These are phyloP conservation scores for Florisuga fusca DNA, from an alignment of 2,797 vertebrate genomes.

Conservation along the genomic window DNA sequence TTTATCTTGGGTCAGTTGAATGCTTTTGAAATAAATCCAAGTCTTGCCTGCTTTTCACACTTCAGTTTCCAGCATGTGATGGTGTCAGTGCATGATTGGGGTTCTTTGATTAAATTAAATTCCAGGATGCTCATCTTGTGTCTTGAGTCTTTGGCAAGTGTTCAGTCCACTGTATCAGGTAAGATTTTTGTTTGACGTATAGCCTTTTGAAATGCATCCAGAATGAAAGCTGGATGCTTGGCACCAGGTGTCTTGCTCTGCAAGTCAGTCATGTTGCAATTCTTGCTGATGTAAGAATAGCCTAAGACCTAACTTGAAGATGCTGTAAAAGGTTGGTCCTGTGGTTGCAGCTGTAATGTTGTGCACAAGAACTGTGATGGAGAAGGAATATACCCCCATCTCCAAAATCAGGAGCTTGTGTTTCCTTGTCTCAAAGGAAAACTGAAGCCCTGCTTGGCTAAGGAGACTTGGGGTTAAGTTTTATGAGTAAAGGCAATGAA, in stretches of 20 bases:
- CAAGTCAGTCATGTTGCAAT: neutral
- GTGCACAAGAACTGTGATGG: neutral
- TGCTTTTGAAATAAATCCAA: neutral
- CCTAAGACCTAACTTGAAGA: neutral
- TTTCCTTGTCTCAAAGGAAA: neutral
- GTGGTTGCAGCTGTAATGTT: neutral
- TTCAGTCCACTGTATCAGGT: neutral
- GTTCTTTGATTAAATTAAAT: neutral
- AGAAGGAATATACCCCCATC: neutral
- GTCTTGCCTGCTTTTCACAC: neutral
- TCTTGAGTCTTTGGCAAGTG: neutral
- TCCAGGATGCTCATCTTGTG: accelerated
- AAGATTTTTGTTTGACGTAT: neutral
- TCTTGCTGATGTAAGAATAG: neutral
- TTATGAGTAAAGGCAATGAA: neutral
- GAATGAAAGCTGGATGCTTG: neutral
- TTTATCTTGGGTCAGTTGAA: neutral
- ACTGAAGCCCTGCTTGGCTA: neutral
- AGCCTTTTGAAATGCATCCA: neutral
- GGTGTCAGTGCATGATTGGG: too few species aligned
- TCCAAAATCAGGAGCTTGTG: neutral
- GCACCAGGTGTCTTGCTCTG: accelerated
- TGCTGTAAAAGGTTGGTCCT: neutral
- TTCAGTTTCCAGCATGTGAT: accelerated
- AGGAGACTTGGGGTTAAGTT: neutral